Evolutionary conservation across 2,888 invertebrate species (phyloP), one percentile per base, ranked within the genome.

Genomic region (Diaprepes abbreviatus): DNA sequence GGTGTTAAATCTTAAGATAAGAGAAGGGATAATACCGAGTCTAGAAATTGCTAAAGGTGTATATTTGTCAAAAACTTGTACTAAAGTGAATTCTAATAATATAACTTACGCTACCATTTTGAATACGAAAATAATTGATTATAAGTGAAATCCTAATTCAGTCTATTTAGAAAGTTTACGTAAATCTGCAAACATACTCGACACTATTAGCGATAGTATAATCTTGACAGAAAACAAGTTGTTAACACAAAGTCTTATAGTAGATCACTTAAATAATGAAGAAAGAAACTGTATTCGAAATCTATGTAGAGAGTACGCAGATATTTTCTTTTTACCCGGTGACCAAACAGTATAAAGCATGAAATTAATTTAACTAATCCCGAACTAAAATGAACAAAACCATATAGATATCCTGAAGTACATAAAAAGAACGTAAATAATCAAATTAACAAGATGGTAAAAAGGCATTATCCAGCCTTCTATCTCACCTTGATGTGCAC

Each of bases 401-500:
- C 71, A 1, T 79, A 80, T 66, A 64, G 78, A 21, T 79, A 74
- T 40, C 79, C 77, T 5, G 68, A 79, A 70, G 60, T 74, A 24
- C 77, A 78, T 57, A 78, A 79, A 70, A 43, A 67, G 10, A 78
- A 80, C 71, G 76, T 80, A 9, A 54, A 78, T 5, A 73, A 67
- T 10, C 78, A 80, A 75, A 77, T 80, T 12, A n/a, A 60, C 0
- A 74, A 78, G 72, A 78, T 40, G 70, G 43, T 72, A 33, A 24
- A 68, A 79, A 70, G 58, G 71, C 14, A 77, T 79, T 38, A 77
- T 79, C 33, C 57, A 66, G 74, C 73, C 71, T 17, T 75, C 75
- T 1, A 73, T 40, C 57, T 77, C 72, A 24, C 76, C 77, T 12
- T 78, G 74, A 70, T 72, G 65, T 54, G 65, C 72, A 1, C 74